phyloP scores from a whole-genome alignment of 2,113 vertebrate species.

The Cranoglanis bouderius region DNA sequence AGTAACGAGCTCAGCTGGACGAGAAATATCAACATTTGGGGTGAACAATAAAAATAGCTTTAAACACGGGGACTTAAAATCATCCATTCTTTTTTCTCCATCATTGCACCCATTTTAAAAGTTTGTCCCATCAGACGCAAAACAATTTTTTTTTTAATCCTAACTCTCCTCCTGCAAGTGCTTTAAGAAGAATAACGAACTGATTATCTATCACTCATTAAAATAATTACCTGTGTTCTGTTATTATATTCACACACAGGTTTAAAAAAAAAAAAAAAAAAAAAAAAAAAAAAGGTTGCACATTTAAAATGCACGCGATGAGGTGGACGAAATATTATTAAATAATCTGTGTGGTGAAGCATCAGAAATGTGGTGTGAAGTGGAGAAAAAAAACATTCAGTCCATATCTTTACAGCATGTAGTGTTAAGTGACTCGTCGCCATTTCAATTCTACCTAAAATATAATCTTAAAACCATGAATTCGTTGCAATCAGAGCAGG shows the following conservation, averaged over 20 bases:
- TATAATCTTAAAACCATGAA: conserved; percentile 21
- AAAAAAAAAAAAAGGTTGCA: not conserved
- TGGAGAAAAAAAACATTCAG: conserved; percentile 4
- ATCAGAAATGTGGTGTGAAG: conserved; percentile 14
- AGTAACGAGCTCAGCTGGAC: not conserved
- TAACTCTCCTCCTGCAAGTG: conserved; percentile 38
- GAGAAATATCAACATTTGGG: not conserved
- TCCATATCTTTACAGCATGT: conserved; percentile 31
- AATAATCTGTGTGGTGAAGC: conserved; percentile 32
- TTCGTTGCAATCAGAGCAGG: conserved; percentile 15
- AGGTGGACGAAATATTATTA: conserved; percentile 23
- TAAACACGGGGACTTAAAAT: conserved; percentile 22
- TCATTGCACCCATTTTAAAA: conserved; percentile 38
- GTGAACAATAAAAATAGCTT: not conserved
- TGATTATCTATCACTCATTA: conserved; percentile 33
- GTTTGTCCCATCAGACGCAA: conserved; percentile 1
- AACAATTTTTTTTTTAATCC: conserved; percentile 24
- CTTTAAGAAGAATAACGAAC: conserved; percentile 36
- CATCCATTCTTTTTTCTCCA: conserved; percentile 5
- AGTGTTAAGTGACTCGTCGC: conserved; percentile 36
- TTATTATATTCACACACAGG: not conserved
- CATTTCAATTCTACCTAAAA: not conserved
- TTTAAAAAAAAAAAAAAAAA: not conserved
- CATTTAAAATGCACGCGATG: conserved; percentile 29
- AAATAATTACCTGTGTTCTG: conserved; percentile 27